Evolutionary conservation across 1,140 invertebrate genomes (phyloP).

Genomic region (Nylanderia fulva): DNA sequence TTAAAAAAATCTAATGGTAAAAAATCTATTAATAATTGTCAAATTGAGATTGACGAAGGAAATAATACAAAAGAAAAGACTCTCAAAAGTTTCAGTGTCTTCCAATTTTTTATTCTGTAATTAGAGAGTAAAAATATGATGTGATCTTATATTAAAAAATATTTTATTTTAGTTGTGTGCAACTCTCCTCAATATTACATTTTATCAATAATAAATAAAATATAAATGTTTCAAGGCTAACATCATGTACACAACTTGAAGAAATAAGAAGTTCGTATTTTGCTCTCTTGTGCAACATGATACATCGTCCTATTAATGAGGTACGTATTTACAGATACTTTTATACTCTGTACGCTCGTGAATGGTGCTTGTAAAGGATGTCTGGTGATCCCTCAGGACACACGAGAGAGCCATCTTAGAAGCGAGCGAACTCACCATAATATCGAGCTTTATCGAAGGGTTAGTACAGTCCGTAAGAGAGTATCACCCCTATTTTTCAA

Average conservation of each 20-base stretch:
- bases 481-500: constrained; percentile 79
- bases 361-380: constrained; percentile 70
- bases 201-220: background rate
- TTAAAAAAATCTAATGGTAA: too few relatives aligned
- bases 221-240: constrained; percentile 6
- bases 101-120: background rate
- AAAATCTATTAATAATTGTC: background rate
- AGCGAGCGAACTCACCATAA: constrained; percentile 69
- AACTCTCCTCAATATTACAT: background rate
- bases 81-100: background rate
- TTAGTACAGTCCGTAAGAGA: constrained; percentile 73
- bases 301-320: constrained; percentile 38
- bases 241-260: background rate
- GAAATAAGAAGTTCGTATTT: constrained; percentile 8
- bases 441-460: constrained; percentile 77
- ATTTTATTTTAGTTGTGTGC: background rate
- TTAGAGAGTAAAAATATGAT: background rate
- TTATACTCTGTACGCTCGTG: constrained; percentile 84
- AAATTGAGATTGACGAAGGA: background rate
- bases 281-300: background rate
- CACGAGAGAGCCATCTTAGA: constrained; percentile 72
- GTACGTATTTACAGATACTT: constrained; percentile 74
- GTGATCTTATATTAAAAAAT: background rate
- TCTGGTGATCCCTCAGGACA: constrained; percentile 81
- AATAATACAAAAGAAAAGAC: background rate